Conservation (phyloP, 2,888 invertebrate species). For the Stegophylla sp. region DNA sequence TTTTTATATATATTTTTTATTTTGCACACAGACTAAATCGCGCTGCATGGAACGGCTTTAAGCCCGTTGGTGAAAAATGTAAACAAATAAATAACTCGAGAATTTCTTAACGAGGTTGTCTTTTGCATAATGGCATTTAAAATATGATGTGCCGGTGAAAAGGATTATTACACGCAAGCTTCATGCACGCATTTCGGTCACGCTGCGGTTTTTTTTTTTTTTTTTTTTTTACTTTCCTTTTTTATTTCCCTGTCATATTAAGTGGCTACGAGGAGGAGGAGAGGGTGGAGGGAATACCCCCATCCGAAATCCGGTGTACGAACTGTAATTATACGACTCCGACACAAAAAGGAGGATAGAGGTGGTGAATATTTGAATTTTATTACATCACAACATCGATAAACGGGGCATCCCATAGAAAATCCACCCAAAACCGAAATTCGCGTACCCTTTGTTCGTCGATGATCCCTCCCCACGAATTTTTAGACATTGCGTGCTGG, state of each 20-base stretch:
- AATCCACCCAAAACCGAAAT: no score
- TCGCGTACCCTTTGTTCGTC: no score
- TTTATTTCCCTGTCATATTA: not conserved
- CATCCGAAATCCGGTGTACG: constrained; percentile 17
- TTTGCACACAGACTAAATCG: not conserved
- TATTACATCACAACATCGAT: constrained; percentile 38
- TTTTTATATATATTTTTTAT: not conserved
- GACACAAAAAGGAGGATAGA: no score
- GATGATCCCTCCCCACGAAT: no score
- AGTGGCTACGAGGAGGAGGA: no score
- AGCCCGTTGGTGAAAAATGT: constrained; percentile 27
- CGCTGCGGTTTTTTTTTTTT: constrained; percentile 35
- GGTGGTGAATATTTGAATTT: constrained; percentile 40
- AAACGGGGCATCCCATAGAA: no score
- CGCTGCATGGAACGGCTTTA: not conserved
- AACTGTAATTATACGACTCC: constrained; percentile 33
- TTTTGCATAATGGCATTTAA: constrained; percentile 55
- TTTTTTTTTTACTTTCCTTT: no score
- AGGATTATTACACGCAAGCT: constrained; percentile 56
- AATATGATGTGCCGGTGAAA: constrained; percentile 56
- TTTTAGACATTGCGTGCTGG: no score
- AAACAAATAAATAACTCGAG: constrained; percentile 49
- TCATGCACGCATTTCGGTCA: constrained; percentile 54
- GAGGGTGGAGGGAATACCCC: not conserved
- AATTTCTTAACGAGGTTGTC: constrained; percentile 55